Evolutionary conservation across 92 coral and sea anemone genomes (phyloP), one percentile per base, ranked within the genome.

Genomic region (Micromussa lordhowensis): DNA sequence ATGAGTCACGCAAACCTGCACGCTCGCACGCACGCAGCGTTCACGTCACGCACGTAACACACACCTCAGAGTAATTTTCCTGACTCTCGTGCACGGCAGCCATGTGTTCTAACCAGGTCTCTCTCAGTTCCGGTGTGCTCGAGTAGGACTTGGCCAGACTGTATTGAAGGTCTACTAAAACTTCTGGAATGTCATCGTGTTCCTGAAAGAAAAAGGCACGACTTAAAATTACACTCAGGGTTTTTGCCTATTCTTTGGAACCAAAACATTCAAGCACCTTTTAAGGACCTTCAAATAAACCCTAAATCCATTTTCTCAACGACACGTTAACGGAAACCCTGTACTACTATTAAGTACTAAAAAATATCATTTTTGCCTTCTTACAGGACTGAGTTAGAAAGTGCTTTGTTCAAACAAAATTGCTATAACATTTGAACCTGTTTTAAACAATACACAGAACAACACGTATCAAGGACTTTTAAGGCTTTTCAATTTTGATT

Each of bases 71-170:
- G 77, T 75, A 97, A 91, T 97, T 97, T 75, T 92, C 91, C 51
- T 97, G 95, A 22, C 85, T 87, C 90, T 94, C 98, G 75, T 97
- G 99, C 26, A 95, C 94, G 49, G 92, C 94, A 35, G 99, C 99
- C 99, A 97, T 97, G 90, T 96, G 96, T 68, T 97, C 98, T 40
- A 97, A 95, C 99, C 99, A 97, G 58, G 99, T 95, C 86, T 95
- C 98, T 54, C 99, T 77, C 82, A 97, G 91, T 54, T 97, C 99
- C 11, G 99, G 99, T 1, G 98, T 97, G 66, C 99, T 93, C 35
- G 99, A 97, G 91, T 97, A 97, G 71, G 99, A 97, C 90, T 97
- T 97, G 84, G 98, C 99, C 76, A 97, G 89, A 89, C 99, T 97
- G 91, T 96, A 97, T 92, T 97, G 99, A 38, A 97, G 96, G 80